Evolutionary conservation across 1,140 invertebrate genomes (phyloP), one percentile per base, ranked within the genome.

Genomic region (Aphelinus certus): DNA sequence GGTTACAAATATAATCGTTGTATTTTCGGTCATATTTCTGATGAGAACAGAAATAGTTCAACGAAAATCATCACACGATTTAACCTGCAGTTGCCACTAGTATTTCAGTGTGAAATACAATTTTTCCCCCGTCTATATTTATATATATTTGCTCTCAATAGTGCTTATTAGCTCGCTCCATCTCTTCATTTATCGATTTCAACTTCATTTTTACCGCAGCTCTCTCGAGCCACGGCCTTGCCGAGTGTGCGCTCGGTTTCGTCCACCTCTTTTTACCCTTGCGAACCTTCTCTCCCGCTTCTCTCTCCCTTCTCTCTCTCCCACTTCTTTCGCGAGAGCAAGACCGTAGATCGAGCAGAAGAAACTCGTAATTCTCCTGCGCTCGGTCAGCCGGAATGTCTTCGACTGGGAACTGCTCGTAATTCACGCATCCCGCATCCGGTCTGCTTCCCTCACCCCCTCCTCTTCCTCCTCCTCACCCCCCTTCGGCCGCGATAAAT

Each of bases 341-440:
- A 4, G 53, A 45, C 74, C 66, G 74, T 77, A 79, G 80, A 61
- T 71, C 73, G 73, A 77, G 57, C 73, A 71, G 73, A 80, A 75
- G 68, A 69, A 64, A 58, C 71, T 76, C 49, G 57, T 73, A 73
- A 75, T 73, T 77, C 64, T 69, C 67, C 42, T 51, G 48, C 7
- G 1, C 61, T 71, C 72, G 77, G 75, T 73, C 66, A 78, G 80
- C 72, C 76, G 78, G 79, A 81, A 80, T 81, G 78, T 80, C 78
- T 79, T 80, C 79, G 79, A 79, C 72, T 79, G 73, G 67, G 69
- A 75, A 62, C 48, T 57, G 75, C 75, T 80, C 80, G 77, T 81
- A 80, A 81, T 66, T 81, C 79, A 81, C 78, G 70, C 66, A 75
- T 76, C 76, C 79, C 76, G 72, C 77, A 79, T 80, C 80, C 79